Conservation (phyloP, 2,888 invertebrate genomes). For the Cecidostiba fungosa region DNA sequence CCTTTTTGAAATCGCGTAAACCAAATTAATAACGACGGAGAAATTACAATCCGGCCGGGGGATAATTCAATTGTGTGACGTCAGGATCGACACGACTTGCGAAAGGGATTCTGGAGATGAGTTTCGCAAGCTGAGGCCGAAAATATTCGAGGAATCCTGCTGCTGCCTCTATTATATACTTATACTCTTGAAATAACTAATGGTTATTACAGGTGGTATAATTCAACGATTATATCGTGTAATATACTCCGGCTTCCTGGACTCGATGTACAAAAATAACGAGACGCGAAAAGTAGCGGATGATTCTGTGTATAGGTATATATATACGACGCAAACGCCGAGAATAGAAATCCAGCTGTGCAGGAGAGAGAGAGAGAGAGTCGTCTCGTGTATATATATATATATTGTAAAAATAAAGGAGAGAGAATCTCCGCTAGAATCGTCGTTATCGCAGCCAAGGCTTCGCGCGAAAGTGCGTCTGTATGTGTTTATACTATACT, state of each 20-base stretch:
- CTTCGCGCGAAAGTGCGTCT: not conserved
- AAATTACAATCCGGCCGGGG: not conserved
- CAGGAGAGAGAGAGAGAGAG: not conserved
- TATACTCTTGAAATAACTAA: not conserved
- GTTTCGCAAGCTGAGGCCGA: not conserved
- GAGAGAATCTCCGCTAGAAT: slow-evolving; percentile 9
- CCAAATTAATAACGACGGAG: not conserved
- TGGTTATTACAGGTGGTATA: not conserved
- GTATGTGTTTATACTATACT: too few relatives aligned
- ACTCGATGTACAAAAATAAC: not conserved
- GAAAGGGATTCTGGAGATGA: not conserved
- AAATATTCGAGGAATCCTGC: not conserved
- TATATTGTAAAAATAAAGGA: slow-evolving; percentile 8
- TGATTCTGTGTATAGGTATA: not conserved
- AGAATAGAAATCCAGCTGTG: slow-evolving; percentile 8
- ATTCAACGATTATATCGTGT: not conserved
- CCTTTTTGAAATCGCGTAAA: slow-evolving; percentile 17
- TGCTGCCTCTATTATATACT: too few relatives aligned
- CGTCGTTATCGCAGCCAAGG: slow-evolving; percentile 16
- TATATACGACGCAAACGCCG: not conserved
- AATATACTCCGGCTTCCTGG: not conserved
- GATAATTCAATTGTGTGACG: slow-evolving; percentile 10
- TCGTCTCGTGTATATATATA: not conserved
- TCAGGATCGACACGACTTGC: not conserved
- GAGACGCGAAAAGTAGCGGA: not conserved